Conservation (phyloP, 2,888 invertebrate genomes). For the Conus canariensis region DNA sequence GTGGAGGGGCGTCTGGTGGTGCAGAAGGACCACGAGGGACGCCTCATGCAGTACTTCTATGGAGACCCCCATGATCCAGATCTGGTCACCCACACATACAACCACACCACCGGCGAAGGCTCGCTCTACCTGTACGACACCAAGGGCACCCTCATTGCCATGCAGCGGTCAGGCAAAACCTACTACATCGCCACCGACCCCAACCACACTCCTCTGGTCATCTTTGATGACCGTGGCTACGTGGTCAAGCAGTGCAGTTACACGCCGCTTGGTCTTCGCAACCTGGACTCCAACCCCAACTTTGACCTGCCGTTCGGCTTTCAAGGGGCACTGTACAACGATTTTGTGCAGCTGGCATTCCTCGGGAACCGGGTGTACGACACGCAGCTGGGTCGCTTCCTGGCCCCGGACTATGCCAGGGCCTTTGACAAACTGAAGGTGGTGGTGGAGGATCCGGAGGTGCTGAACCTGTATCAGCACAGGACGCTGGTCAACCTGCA, state of each 20-base stretch:
- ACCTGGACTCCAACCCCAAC: slow-evolving; percentile 96
- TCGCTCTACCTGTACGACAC: slow-evolving; percentile 94
- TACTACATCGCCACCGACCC: slow-evolving; percentile 76
- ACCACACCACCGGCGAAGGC: slow-evolving; percentile 93
- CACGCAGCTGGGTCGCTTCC: slow-evolving; percentile 96
- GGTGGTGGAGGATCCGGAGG: slow-evolving; percentile 69
- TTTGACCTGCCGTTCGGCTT: slow-evolving; percentile 93
- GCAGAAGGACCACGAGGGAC: slow-evolving; percentile 87
- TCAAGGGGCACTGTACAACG: slow-evolving; percentile 94
- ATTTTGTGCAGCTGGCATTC: slow-evolving; percentile 91
- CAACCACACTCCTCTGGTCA: slow-evolving; percentile 93
- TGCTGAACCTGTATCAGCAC: slow-evolving; percentile 74
- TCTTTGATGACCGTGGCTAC: slow-evolving; percentile 96
- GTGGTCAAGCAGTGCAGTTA: slow-evolving; percentile 95
- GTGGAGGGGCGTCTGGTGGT: slow-evolving; percentile 92
- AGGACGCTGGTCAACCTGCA: slow-evolving; percentile 88
- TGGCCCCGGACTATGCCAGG: slow-evolving; percentile 95
- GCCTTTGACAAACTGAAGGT: slow-evolving; percentile 66
- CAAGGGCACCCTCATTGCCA: slow-evolving; percentile 80
- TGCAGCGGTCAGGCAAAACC: slow-evolving; percentile 70
- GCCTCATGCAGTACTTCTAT: slow-evolving; percentile 97
- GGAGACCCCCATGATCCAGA: slow-evolving; percentile 90
- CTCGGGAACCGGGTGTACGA: slow-evolving; percentile 93
- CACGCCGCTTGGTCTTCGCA: slow-evolving; percentile 95
- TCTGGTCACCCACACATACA: slow-evolving; percentile 96